A percentile compares a stretch with the other conserved stretches of the same genome.
Conservation (phyloP, 2,888 invertebrate species). For the Troides helena region DNA sequence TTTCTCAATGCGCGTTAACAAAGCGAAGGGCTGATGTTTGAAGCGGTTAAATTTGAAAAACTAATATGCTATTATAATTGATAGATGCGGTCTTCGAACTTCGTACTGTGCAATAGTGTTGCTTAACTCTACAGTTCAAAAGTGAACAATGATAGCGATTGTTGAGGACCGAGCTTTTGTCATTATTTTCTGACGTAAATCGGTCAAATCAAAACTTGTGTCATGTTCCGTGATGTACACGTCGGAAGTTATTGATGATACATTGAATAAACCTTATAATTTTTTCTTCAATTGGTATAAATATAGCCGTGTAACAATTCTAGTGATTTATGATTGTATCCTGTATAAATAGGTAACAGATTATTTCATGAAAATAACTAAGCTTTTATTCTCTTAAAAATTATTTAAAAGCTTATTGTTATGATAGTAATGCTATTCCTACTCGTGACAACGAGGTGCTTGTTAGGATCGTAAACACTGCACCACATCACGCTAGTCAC, state of each 20-base stretch:
- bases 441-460: too few relatives aligned
- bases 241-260: neutral
- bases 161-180: slow-evolving; percentile 55
- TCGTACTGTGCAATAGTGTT: slow-evolving; percentile 42
- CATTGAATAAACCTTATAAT: neutral
- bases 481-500: too few relatives aligned
- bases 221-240: slow-evolving; percentile 43
- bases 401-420: too few relatives aligned
- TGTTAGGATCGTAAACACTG: too few relatives aligned
- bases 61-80: slow-evolving; percentile 62
- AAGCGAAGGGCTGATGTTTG: slow-evolving; percentile 39
- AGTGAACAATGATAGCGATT: slow-evolving; percentile 45
- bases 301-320: too few relatives aligned
- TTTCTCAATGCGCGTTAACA: slow-evolving; percentile 53
- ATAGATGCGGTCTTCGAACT: slow-evolving; percentile 62
- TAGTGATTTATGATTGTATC: too few relatives aligned
- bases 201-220: slow-evolving; percentile 52
- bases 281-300: too few relatives aligned
- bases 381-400: too few relatives aligned
- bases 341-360: too few relatives aligned
- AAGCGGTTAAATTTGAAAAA: slow-evolving; percentile 39
- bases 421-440: too few relatives aligned
- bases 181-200: slow-evolving; percentile 69
- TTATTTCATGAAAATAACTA: too few relatives aligned
- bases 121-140: slow-evolving; percentile 38